Percentiles rank a stretch among this genome's conserved stretches.
phyloP scores from a whole-genome alignment of 2,113 vertebrate species.

The Ciconia maguari region DNA sequence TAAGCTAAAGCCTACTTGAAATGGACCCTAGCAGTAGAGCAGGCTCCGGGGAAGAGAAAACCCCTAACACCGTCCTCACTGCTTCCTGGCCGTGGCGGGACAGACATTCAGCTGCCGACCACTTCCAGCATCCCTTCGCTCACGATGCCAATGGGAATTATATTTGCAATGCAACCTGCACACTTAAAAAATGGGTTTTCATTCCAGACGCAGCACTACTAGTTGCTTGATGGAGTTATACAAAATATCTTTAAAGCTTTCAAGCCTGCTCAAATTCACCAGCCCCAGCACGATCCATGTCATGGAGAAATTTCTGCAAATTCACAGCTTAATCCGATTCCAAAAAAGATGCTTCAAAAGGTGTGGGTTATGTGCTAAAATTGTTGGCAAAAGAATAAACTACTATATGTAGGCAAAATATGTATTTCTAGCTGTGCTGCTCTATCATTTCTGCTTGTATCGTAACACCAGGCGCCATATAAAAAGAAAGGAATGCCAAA shows the following conservation, averaged over 20 bases:
- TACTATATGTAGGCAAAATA: background rate
- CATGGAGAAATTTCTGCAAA: background rate
- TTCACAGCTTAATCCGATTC: background rate
- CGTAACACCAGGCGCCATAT: background rate
- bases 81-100: background rate
- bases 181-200: background rate
- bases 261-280: background rate
- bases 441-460: slow-evolving; percentile 31
- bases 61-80: background rate
- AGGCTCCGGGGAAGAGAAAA: background rate
- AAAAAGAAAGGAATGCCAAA: slow-evolving; percentile 60
- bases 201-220: background rate
- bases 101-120: accelerated
- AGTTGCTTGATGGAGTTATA: background rate
- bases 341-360: background rate
- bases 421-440: background rate
- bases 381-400: background rate
- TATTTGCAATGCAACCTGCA: background rate
- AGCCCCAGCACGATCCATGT: accelerated
- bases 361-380: background rate
- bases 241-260: background rate
- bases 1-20: background rate
- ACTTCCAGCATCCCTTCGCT: background rate
- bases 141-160: accelerated
- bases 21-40: accelerated